These are phyloP conservation scores for Venustaconcha ellipsiformis DNA, from an alignment of 1,140 invertebrate species.

Conservation along the genomic window DNA sequence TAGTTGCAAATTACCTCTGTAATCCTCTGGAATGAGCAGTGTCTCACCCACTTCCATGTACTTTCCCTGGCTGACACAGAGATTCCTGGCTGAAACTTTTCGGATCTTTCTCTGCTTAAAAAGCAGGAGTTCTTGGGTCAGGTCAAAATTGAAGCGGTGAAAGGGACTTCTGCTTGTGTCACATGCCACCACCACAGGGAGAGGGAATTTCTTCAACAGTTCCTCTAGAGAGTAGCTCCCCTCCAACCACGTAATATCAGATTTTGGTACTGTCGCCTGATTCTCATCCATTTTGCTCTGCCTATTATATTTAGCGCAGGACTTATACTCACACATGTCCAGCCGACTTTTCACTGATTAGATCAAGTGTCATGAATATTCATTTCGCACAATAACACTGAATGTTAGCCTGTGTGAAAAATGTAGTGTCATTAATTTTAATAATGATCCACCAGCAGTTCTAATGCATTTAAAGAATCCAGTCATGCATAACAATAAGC, in stretches of 20 bases:
- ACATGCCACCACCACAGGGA: constrained; percentile 50
- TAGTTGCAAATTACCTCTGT: constrained; percentile 44
- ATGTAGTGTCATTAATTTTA: no score
- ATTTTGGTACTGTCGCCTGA: no score
- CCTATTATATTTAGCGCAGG: no score
- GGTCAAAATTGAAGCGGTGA: constrained; percentile 46
- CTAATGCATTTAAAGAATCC: no score
- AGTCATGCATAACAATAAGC: no score
- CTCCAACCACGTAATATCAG: neutral
- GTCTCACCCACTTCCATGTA: constrained; percentile 43
- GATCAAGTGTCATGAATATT: no score
- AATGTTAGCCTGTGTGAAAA: no score
- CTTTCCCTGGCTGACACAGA: constrained; percentile 28
- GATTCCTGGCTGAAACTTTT: constrained; percentile 46
- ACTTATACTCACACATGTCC: no score
- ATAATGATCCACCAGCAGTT: no score
- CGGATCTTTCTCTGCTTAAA: constrained; percentile 49
- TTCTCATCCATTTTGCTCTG: no score
- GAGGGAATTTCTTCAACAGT: constrained; percentile 34
- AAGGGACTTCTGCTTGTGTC: constrained; percentile 23
- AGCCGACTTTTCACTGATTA: no score
- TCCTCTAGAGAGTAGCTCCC: constrained; percentile 34
- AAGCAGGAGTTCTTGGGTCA: constrained; percentile 49
- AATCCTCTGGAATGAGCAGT: constrained; percentile 56
- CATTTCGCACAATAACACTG: no score